Conservation (phyloP, 2,797 vertebrate genomes). For the Rhyacichthys aspro region DNA sequence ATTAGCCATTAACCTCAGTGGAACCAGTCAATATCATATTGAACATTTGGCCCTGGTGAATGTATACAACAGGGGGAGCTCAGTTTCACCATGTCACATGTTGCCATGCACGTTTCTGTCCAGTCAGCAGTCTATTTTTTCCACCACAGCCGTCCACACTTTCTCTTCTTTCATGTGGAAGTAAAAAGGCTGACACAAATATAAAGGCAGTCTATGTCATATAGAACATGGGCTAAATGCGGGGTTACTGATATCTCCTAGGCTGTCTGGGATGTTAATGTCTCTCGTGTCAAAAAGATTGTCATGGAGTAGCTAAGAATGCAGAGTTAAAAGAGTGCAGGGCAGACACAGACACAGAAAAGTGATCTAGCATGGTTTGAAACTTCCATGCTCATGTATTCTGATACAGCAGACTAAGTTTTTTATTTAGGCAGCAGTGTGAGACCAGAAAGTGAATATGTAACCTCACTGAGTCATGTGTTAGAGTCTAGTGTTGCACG, state of each 20-base stretch:
- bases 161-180: slow-evolving; percentile 6
- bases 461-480: not conserved
- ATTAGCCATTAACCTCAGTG: slow-evolving; percentile 10
- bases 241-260: not conserved
- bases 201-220: not conserved
- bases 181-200: not conserved
- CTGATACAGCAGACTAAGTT: slow-evolving; percentile 30
- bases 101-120: not conserved
- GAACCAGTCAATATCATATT: slow-evolving; percentile 26
- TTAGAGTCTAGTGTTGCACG: not conserved
- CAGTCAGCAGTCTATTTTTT: not conserved
- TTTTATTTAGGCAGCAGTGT: not conserved
- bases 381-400: slow-evolving; percentile 37
- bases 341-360: not conserved
- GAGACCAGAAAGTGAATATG: not conserved
- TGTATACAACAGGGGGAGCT: slow-evolving; percentile 15
- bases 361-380: slow-evolving; percentile 12
- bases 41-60: slow-evolving; percentile 16
- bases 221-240: slow-evolving; percentile 3
- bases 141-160: not conserved
- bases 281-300: slow-evolving; percentile 14
- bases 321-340: not conserved
- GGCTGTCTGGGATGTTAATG: slow-evolving; percentile 6
- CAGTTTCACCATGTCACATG: not conserved
- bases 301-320: not conserved